These are phyloP conservation scores for Drosophila histrio DNA, from an alignment of 2,888 invertebrate genomes.

Conservation along the genomic window DNA sequence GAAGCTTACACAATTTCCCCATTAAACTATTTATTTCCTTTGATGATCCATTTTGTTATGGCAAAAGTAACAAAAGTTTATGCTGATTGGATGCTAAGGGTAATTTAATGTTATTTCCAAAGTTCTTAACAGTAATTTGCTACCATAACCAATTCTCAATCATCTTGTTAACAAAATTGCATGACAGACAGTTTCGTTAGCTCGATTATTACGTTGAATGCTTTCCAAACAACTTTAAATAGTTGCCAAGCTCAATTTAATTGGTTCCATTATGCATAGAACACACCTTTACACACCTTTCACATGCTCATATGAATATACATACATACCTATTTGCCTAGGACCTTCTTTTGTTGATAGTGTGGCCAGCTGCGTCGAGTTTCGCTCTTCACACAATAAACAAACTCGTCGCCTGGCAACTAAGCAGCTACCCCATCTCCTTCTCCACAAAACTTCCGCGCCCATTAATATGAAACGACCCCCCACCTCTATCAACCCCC, in stretches of 20 bases:
- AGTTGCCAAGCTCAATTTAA: constrained; percentile 54
- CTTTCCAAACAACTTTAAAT: constrained; percentile 42
- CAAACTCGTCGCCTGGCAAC: constrained; percentile 58
- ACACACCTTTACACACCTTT: constrained; percentile 19
- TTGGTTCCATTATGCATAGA: constrained; percentile 54
- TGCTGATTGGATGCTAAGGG: constrained; percentile 29
- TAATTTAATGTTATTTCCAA: constrained; percentile 25
- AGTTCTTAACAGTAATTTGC: constrained; percentile 20
- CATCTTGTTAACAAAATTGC: constrained; percentile 47
- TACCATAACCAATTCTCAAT: constrained; percentile 28
- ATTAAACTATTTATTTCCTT: neutral
- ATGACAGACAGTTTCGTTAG: constrained; percentile 14
- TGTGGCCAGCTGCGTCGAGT: constrained; percentile 21
- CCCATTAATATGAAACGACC: constrained; percentile 38
- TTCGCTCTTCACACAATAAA: constrained; percentile 24
- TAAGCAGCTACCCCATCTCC: constrained; percentile 38
- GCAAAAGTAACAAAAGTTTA: neutral
- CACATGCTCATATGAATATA: constrained; percentile 12
- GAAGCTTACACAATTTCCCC: neutral
- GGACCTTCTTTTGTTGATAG: constrained; percentile 38
- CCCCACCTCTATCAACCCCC: neutral
- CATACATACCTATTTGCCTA: constrained; percentile 26
- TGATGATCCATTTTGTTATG: neutral
- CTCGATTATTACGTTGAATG: constrained; percentile 37
- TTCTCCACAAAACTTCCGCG: constrained; percentile 11